These are phyloP conservation scores for Hymenochirus boettgeri DNA, from an alignment of 2,113 vertebrate genomes.

Conservation along the genomic window DNA sequence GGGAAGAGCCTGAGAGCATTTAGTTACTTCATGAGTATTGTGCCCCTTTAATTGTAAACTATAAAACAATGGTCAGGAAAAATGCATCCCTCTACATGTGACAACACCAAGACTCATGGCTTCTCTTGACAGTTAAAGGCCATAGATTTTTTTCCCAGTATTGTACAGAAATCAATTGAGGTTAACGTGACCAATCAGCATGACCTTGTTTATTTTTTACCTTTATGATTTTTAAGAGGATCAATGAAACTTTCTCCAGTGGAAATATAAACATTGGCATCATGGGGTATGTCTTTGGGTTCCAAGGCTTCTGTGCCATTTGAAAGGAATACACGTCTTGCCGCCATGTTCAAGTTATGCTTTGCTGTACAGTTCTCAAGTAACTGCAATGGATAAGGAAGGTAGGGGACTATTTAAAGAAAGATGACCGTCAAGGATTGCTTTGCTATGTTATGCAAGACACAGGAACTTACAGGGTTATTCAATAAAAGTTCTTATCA, in stretches of 20 bases:
- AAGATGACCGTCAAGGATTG: background rate
- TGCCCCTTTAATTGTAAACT: no score
- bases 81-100: no score
- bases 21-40: no score
- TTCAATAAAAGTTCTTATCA: no score
- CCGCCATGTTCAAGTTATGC: constrained; percentile 58
- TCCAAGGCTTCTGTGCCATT: constrained; percentile 50
- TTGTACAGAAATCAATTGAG: no score
- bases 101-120: constrained; percentile 65
- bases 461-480: no score
- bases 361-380: constrained; percentile 55
- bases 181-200: no score
- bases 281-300: constrained; percentile 55
- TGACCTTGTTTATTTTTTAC: no score
- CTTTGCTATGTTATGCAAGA: no score
- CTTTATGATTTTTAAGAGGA: constrained; percentile 57
- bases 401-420: constrained; percentile 43
- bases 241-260: constrained; percentile 56
- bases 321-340: constrained; percentile 59
- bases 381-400: constrained; percentile 49
- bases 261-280: constrained; percentile 55
- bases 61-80: no score
- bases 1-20: no score
- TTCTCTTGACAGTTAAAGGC: constrained; percentile 56
- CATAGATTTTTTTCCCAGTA: constrained; percentile 45